Evolutionary conservation across 2,113 vertebrate species (phyloP).

Genomic region (human): DNA sequence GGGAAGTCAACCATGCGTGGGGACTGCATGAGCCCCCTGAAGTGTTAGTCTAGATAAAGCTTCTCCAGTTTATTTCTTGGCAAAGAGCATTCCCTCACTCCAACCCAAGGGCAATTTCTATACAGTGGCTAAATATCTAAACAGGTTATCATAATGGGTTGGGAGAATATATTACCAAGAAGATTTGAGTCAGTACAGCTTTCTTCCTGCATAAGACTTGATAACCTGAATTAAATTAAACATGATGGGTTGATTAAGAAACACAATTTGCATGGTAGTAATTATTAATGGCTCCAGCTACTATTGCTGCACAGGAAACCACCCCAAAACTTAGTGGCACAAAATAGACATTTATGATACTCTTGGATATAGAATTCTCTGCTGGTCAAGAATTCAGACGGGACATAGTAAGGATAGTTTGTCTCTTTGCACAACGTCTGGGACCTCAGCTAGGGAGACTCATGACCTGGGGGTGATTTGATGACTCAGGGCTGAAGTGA

Average conservation of each 20-base stretch:
- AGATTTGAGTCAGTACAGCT: not conserved
- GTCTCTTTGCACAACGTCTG: not conserved
- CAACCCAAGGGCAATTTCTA: not conserved
- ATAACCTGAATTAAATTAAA: constrained; percentile 18
- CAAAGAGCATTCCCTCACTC: not conserved
- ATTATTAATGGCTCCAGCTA: not conserved
- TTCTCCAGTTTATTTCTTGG: not conserved
- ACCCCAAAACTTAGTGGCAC: not conserved
- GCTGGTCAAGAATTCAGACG: not conserved
- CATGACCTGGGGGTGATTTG: not conserved
- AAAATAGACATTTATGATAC: not conserved
- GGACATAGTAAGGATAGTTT: not conserved
- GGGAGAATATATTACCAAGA: not conserved
- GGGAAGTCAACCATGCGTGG: not conserved
- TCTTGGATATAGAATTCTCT: not conserved
- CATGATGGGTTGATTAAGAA: not conserved
- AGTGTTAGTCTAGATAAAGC: not conserved
- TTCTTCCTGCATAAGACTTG: not conserved
- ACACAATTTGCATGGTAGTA: not conserved
- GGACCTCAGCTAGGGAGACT: not conserved
- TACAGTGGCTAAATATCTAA: not conserved
- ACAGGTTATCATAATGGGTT: not conserved
- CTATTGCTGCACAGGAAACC: not conserved
- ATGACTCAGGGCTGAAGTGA: not conserved
- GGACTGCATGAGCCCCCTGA: not conserved